Percentiles rank a stretch among this genome's conserved stretches.
These are phyloP conservation scores for Rhodophaea formosa DNA, from an alignment of 2,888 invertebrate species.

Conservation along the genomic window DNA sequence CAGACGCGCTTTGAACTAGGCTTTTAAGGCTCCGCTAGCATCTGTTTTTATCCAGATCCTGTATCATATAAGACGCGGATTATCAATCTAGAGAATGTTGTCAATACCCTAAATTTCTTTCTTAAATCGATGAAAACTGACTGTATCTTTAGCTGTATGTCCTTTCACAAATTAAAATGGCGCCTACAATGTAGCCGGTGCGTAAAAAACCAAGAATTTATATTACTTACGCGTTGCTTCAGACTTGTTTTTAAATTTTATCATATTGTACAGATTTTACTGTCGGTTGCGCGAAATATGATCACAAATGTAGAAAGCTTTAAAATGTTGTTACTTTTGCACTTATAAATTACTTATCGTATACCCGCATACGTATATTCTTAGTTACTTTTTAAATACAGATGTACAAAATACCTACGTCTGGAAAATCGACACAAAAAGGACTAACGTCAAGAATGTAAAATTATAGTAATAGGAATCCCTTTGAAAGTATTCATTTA, in stretches of 20 bases:
- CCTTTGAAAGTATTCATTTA: too few species aligned
- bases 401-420: too few species aligned
- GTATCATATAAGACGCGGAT: too few species aligned
- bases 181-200: neutral
- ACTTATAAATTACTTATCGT: slow-evolving; percentile 24
- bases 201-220: neutral
- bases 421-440: too few species aligned
- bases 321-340: slow-evolving; percentile 6
- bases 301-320: neutral
- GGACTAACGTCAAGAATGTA: too few species aligned
- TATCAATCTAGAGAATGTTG: too few species aligned
- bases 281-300: neutral
- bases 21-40: too few species aligned
- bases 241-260: neutral
- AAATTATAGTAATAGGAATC: too few species aligned
- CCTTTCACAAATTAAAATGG: neutral
- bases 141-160: neutral
- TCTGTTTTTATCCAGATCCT: too few species aligned
- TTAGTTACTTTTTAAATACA: too few species aligned
- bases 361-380: slow-evolving; percentile 18
- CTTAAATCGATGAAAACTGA: neutral
- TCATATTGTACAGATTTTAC: neutral
- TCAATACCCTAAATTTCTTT: too few species aligned
- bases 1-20: too few species aligned
- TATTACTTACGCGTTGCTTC: neutral